Conservation (phyloP, 2,797 vertebrate species). For the Macropus fuliginosus region DNA sequence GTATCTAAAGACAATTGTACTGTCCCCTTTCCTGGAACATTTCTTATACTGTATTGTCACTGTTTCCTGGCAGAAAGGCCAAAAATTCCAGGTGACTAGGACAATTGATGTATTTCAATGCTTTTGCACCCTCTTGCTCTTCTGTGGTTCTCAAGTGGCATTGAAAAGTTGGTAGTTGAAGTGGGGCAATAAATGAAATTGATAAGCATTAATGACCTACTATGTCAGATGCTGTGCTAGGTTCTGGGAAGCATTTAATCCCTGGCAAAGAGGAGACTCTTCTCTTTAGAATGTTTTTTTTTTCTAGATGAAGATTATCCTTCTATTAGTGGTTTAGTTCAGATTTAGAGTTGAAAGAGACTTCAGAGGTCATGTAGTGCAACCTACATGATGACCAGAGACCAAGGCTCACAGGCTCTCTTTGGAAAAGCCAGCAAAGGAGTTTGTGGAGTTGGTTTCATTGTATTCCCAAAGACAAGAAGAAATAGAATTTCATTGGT, state of each 20-base stretch:
- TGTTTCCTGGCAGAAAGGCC: background rate
- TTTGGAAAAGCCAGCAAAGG: background rate
- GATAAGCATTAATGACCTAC: background rate
- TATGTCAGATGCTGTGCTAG: background rate
- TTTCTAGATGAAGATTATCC: background rate
- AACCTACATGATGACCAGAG: too few species aligned
- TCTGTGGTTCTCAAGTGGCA: background rate
- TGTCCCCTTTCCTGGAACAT: background rate
- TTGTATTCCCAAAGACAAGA: background rate
- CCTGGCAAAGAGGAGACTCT: background rate
- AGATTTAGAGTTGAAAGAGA: background rate
- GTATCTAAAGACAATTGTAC: background rate
- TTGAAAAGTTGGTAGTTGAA: background rate
- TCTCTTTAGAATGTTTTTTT: background rate
- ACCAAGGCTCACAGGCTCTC: background rate
- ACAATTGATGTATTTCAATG: background rate
- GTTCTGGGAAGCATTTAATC: background rate
- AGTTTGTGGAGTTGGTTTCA: background rate
- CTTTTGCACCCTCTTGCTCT: background rate
- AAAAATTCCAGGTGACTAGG: background rate
- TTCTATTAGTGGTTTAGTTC: background rate
- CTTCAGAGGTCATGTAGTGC: background rate
- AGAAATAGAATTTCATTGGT: background rate
- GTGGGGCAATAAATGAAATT: background rate
- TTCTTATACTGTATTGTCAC: background rate